Evolutionary conservation across 2,113 vertebrate genomes (phyloP), one percentile per base, ranked within the genome.

Genomic region (Chaetodon auriga): DNA sequence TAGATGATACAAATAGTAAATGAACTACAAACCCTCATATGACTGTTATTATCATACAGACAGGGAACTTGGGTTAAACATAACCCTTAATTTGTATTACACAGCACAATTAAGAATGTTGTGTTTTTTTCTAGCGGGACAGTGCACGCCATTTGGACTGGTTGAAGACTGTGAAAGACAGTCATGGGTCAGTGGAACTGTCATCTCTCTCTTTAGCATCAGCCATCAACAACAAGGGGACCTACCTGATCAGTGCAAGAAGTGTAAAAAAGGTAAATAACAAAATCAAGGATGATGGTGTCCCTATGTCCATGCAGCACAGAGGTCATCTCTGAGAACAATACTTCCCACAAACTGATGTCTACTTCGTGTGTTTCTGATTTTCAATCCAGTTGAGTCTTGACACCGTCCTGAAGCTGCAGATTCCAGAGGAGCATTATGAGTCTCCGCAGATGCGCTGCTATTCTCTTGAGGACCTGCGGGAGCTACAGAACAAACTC

Each of bases 121-220:
- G 64, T 76, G 0, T 75, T 87, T 3, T 86, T 60, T 94, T 80
- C 66, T 84, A 99, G 98, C 30, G 70, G 14, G 98, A 98, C 85
- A 97, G 97, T 30, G 97, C 97, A 71, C 95, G 96, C 41, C 96
- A 98, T 79, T 77, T 99, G 70, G 97, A 97, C 78, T 99, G 98
- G 98, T 68, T 99, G 81, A 98, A 96, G 87, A 97, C 96, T 0
- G 98, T 99, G 75, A 98, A 98, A 75, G 98, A 99, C 63, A 98
- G 97, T 82, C 98, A 99, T 4, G 98, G 98, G 0, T 99, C 98
- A 0, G 97, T 99, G 79, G 98, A 99, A 85, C 93, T 98, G 55
- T 99, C 98, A 0, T 99, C 98, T 0, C 92, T 99, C 61, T 97
- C 97, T 0, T 93, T 99, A 84, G 98, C 97, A 65, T 96, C 97